Evolutionary conservation across 2,797 vertebrate species (phyloP), one percentile per base, ranked within the genome.

Genomic region (Alauda arvensis): DNA sequence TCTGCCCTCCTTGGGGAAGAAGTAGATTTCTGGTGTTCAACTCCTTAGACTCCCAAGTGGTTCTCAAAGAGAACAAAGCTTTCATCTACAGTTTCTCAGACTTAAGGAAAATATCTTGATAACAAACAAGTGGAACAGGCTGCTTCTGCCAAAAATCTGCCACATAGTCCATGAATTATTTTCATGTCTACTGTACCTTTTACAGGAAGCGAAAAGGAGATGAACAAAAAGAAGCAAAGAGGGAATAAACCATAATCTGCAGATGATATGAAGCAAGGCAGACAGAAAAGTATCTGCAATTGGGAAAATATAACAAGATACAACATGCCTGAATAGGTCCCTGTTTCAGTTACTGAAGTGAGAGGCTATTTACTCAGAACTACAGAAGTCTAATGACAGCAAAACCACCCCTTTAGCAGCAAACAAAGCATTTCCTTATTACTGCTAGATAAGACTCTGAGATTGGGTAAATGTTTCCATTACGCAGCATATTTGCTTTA

Each of bases 1-100:
- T 75, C 60, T 37, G 33, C 33, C 13, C 26, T 77, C 24, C 40
- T 59, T 42, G 28, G 8, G 31, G 40, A 88, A 21, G 26, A 40
- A 77, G 20, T 2, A 67, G 37, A 77, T 39, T 85, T 65, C 37
- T 42, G 20, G 28, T 33, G 23, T 46, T 14, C 14, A 53, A 4
- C 14, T 74, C 68, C 20, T 63, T 42, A 48, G 74, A 65, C 7
- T 72, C 18, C 18, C 4, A 1, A 29, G 25, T 0, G 0, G 51
- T 33, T 86, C 31, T 65, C 31, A 46, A 85, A 74, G 23, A 46
- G 29, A 72, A 43, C 8, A 77, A 43, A 69, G 20, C 18, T 52
- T 85, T 70, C 71, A 68, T 29, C 59, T 53, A 39, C 34, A 40
- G 29, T 40, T 89, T 62, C 14, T 71, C 60, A 60, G 69, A 78